phyloP scores from a whole-genome alignment of 2,888 invertebrate species.

The Idaea dimidiata region DNA sequence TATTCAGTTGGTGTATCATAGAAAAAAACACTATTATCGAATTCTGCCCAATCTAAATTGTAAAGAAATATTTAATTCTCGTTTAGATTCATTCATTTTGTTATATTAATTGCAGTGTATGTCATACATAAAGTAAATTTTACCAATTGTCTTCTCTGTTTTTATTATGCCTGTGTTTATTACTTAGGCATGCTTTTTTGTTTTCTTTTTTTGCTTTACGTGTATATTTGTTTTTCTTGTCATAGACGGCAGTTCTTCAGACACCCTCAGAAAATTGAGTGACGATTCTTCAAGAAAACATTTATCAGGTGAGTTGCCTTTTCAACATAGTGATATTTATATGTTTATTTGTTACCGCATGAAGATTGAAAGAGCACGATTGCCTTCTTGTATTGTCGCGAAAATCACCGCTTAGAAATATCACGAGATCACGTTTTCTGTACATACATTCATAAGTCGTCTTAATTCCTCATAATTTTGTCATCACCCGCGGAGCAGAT shows the following conservation, averaged over 20 bases:
- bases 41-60: slow-evolving; percentile 41
- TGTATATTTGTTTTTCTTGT: slow-evolving; percentile 73
- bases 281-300: slow-evolving; percentile 79
- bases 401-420: slow-evolving; percentile 27
- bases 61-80: slow-evolving; percentile 18
- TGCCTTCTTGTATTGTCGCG: slow-evolving; percentile 46
- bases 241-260: slow-evolving; percentile 77
- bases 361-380: slow-evolving; percentile 41
- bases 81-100: slow-evolving; percentile 13
- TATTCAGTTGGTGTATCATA: slow-evolving; percentile 46
- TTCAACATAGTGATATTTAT: background rate
- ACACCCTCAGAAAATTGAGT: slow-evolving; percentile 73
- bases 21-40: slow-evolving; percentile 36
- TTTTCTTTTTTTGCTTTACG: slow-evolving; percentile 67
- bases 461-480: slow-evolving; percentile 40
- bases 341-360: slow-evolving; percentile 5
- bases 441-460: slow-evolving; percentile 42
- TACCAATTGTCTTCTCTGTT: slow-evolving; percentile 35
- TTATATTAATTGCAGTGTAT: slow-evolving; percentile 45
- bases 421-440: slow-evolving; percentile 29
- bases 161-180: slow-evolving; percentile 38
- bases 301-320: slow-evolving; percentile 68
- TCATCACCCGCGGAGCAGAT: slow-evolving; percentile 63
- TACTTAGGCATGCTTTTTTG: slow-evolving; percentile 63
- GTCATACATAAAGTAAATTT: slow-evolving; percentile 31